Base-by-base conservation (phyloP, 2,888 invertebrate species). In the Ceramica pisi region DNA sequence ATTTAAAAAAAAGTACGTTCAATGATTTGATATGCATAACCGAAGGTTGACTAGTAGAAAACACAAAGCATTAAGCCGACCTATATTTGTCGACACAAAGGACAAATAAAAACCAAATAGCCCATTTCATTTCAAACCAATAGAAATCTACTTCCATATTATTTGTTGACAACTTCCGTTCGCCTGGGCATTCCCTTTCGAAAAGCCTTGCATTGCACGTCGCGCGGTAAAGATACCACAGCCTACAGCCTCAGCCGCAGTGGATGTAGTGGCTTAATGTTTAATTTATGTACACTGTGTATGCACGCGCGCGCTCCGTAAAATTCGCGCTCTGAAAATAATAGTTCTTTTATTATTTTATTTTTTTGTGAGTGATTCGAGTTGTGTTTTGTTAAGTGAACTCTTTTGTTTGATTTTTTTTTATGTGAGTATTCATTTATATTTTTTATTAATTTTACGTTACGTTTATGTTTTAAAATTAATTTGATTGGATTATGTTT, bases 271-370 rank as follows among this genome's bases (percentile, higher is more conserved):
- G 59, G 75, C 67, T 84, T 83, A 87, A 80, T 85, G 81, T 82
- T 73, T 81, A 73, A 83, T 81, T 86, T 85, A 81, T 83, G 76
- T 75, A 84, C 87, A 78, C 48, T 51, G 83, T 62, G 82, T 51
- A 51, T 67, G 80, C 88, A 84, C 87, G 87, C 75, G 78, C 68
- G 66, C 65, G 63, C 16, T 59, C 64, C 67, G 65, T 74, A 74
- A 80, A 59, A 74, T 71, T 79, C 56, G 77, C 75, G 74, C 82
- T 77, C 69, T 14, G 46, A 70, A 76, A 68, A 62, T 55, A 48
- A 48, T 19, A 41, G 26, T 31, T n/a, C 55, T 71, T 55, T 68
- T 53, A 74, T 60, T 3, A 6, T 31, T 10, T 0, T 44, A 64
- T 48, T 57, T 64, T 50, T 67, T 59, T 56, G n/a, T 72, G 48